phyloP scores from a whole-genome alignment of 2,888 invertebrate genomes.

The Drosophila mulleri region DNA sequence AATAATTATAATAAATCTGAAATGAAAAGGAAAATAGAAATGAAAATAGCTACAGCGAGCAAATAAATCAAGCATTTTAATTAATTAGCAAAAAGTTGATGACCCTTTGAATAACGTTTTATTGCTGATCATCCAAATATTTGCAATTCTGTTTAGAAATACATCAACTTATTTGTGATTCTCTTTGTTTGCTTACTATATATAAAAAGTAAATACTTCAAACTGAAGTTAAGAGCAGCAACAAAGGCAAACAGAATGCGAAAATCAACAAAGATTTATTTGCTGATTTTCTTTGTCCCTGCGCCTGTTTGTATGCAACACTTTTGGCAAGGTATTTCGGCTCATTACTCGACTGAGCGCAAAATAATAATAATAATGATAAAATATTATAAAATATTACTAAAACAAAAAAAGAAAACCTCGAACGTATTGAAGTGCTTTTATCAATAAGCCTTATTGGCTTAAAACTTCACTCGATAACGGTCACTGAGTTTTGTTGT shows the following conservation, averaged over 20 bases:
- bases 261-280: slow-evolving; percentile 54
- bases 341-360: background rate
- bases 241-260: slow-evolving; percentile 42
- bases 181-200: background rate
- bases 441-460: background rate
- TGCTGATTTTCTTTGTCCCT: background rate
- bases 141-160: background rate
- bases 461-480: background rate
- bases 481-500: background rate
- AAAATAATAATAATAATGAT: background rate
- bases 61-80: no score
- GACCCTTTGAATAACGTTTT: background rate
- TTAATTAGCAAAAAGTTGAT: no score
- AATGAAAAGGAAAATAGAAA: no score
- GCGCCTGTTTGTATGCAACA: slow-evolving; percentile 66
- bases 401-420: no score
- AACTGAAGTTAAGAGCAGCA: background rate
- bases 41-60: no score
- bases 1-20: no score
- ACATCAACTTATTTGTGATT: background rate
- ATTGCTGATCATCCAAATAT: background rate
- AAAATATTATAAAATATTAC: background rate
- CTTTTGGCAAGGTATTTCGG: slow-evolving; percentile 23
- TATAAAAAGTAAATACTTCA: background rate
- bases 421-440: background rate